A percentile compares a stretch with the other conserved stretches of the same genome.
These are phyloP conservation scores for Scrobipalpa atriplicella DNA, from an alignment of 2,888 invertebrate species.

Conservation along the genomic window DNA sequence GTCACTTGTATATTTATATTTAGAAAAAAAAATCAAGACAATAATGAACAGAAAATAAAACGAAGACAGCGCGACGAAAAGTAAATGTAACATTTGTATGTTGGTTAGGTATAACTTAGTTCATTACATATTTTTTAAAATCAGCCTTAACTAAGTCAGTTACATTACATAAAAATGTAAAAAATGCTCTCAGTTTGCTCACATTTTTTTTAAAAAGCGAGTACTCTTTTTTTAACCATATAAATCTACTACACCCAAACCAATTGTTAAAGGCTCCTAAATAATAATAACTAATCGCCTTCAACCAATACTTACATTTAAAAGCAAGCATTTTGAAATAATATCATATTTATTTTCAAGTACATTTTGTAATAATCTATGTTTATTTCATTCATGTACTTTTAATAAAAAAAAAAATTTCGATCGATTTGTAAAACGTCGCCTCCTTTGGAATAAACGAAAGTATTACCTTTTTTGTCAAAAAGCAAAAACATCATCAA, in stretches of 20 bases:
- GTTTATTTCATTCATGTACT: too few relatives aligned
- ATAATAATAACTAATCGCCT: background rate
- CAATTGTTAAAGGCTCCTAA: background rate
- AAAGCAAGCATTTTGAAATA: too few relatives aligned
- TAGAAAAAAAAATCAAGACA: background rate
- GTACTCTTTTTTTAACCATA: background rate
- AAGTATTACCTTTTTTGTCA: too few relatives aligned
- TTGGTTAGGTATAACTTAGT: background rate
- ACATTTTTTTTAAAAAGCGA: background rate
- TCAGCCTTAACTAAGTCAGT: slow-evolving; percentile 21
- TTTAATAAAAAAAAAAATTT: too few relatives aligned
- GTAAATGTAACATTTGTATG: background rate
- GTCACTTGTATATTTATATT: background rate
- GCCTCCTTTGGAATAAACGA: too few relatives aligned
- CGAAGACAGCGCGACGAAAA: too few relatives aligned
- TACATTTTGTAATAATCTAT: too few relatives aligned
- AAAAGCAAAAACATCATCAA: too few relatives aligned
- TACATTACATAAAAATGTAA: slow-evolving; percentile 4
- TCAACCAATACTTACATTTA: too few relatives aligned
- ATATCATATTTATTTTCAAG: too few relatives aligned
- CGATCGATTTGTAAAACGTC: too few relatives aligned
- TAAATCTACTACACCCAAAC: background rate
- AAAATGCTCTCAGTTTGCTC: background rate
- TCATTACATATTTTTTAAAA: background rate
- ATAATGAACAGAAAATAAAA: background rate